Base-by-base conservation (phyloP, 2,113 vertebrate genomes). In the Chloropsis hardwickii region DNA sequence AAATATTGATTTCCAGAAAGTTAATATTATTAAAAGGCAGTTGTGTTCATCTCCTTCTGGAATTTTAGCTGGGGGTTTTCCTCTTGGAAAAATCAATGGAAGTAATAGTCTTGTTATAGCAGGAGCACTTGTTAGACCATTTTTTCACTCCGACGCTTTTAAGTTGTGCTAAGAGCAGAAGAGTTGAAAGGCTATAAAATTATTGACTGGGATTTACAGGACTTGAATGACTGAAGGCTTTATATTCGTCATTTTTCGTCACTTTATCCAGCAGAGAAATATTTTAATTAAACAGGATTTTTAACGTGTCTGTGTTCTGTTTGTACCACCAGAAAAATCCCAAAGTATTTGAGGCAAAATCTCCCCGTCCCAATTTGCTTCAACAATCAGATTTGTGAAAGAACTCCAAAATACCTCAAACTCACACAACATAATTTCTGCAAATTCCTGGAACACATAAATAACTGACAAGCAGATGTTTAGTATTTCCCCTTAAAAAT, bases 11-110 rank as follows among this genome's bases (percentile, higher is more conserved):
- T 98, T 92, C 76, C 81, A 93, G 93, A 97, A 98, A 98, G 95
- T 95, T 98, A 98, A 98, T 98, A 97, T 98, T 98, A 98, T 97
- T 98, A 98, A 98, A 98, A 97, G 96, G 94, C 97, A 97, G 97
- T 97, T 97, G 93, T 95, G 96, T 98, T 98, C 98, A 98, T 98
- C 97, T 98, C 95, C 97, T 97, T 96, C 97, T 95, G 97, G 96
- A 97, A 97, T 97, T 96, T 97, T 95, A 96, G 95, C 94, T 72
- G 69, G 89, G 91, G 50, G 76, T 73, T 94, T 96, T 94, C 88
- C 92, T 97, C 94, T 92, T 97, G 97, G 94, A 96, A 98, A 98
- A 98, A 98, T 98, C 97, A 97, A 98, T 98, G 92, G 84, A 80
- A 89, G 93, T 97, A 97, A 97, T 96, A 97, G 94, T 96, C 95